Base-by-base conservation (phyloP, 2,888 invertebrate genomes). In the Metacarcinus magister region DNA sequence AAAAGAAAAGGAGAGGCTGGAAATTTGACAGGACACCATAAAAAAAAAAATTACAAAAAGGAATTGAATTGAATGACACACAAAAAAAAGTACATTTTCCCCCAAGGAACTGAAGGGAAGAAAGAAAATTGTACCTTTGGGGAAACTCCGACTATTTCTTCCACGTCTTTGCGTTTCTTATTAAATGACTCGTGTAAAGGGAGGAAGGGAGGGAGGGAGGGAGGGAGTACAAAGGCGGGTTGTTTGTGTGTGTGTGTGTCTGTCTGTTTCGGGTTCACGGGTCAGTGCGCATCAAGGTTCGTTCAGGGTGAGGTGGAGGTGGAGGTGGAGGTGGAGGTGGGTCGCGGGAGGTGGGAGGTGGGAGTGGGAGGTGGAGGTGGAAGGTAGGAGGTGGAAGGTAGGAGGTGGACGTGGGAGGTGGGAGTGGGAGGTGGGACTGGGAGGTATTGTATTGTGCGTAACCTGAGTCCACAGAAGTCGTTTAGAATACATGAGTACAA, bases 201-300 rank as follows among this genome's bases (percentile, higher is more conserved):
- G 82, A 28, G 82, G 82, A 13, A 82, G 82, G 4, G 32, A 39
- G 39, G 39, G 39, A 39, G 39, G 39, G 39, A 39, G 39, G 39
- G 39, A 39, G 39, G 39, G 39, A 39, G 10, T 32, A 82, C 82
- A 82, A 82, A 82, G 82, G 82, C 82, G 82, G 32, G 28, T 19
- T 82, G 82, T 82, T 28, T 82, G 82, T 82, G 82, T 32, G 67
- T 67, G 82, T 82, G 2, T 82, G 82, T 82, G 82, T 32, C n/a
- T 67, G 5, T 32, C 32, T 32, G 82, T 28, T 5, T 23, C 13
- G 32, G 82, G 82, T 32, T 82, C 82, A 82, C 82, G 82, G 82
- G 82, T 82, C 82, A 82, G 32, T 82, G 82, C 32, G 32, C 28
- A 7, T 82, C 82, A 82, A 82, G 82, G 82, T 82, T 39, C 10